phyloP scores from a whole-genome alignment of 2,888 invertebrate species.

The Athalia rosae region DNA sequence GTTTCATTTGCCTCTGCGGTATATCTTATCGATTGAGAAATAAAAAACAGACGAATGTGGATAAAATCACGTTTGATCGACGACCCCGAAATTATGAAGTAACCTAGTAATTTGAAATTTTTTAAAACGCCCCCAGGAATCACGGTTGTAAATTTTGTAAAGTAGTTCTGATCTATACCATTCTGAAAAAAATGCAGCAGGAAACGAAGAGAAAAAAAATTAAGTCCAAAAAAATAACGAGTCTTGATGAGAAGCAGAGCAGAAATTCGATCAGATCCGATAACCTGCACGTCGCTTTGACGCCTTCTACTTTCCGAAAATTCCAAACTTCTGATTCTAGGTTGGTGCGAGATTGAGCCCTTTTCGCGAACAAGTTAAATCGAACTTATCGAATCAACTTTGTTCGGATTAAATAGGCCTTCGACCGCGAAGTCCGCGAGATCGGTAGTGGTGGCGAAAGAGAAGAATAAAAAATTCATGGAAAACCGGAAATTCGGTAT shows the following conservation, averaged over 20 bases:
- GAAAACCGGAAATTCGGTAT: too few species aligned
- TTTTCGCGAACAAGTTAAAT: background rate
- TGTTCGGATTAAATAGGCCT: background rate
- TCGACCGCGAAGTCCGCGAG: background rate
- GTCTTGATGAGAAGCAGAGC: conserved; percentile 35
- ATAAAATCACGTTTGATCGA: too few species aligned
- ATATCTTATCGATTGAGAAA: too few species aligned
- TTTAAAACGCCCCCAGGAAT: background rate
- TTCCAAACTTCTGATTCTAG: conserved; percentile 23
- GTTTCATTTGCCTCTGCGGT: too few species aligned
- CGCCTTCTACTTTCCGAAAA: conserved; percentile 45
- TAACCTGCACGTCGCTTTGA: conserved; percentile 46
- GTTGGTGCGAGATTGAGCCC: background rate
- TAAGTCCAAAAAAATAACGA: conserved; percentile 4
- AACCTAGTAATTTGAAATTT: background rate
- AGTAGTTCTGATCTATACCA: background rate
- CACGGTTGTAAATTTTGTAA: background rate
- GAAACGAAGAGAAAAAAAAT: background rate
- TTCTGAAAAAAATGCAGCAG: conserved; percentile 12
- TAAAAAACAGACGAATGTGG: too few species aligned
- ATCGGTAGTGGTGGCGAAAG: background rate
- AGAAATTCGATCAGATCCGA: conserved; percentile 41
- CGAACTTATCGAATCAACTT: background rate
- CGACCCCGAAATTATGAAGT: background rate
- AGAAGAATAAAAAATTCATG: too few species aligned